A percentile compares a stretch with the other conserved stretches of the same genome.
Evolutionary conservation across 2,888 invertebrate genomes (phyloP).

Genomic region (Xanthostigma xanthostigma): DNA sequence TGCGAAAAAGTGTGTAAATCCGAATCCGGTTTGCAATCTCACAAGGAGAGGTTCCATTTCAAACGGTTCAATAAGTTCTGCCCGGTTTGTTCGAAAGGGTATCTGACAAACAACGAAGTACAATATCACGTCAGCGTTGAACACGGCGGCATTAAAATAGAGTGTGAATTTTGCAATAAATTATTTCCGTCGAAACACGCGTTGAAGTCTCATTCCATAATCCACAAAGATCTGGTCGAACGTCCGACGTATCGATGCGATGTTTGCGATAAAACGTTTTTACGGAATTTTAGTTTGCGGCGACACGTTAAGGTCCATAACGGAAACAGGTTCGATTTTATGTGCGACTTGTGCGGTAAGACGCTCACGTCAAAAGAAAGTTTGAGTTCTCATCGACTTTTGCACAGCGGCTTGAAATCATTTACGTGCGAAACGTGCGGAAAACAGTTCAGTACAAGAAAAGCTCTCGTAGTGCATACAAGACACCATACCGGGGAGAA

Average conservation of each 20-base stretch:
- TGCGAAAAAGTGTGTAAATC: too few relatives aligned
- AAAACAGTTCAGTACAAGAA: constrained; percentile 3
- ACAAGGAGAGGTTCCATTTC: too few relatives aligned
- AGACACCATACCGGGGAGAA: constrained; percentile 18
- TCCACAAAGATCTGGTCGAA: too few relatives aligned
- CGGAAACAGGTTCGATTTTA: neutral
- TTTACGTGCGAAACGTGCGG: constrained; percentile 1
- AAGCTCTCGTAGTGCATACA: constrained; percentile 9
- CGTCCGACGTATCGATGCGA: neutral
- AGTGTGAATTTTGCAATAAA: too few relatives aligned
- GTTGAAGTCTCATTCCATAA: too few relatives aligned
- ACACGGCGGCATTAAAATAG: too few relatives aligned
- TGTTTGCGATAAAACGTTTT: neutral
- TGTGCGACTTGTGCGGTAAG: constrained; percentile 3
- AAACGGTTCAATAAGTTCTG: too few relatives aligned
- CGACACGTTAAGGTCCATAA: neutral
- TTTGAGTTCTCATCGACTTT: neutral
- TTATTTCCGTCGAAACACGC: too few relatives aligned
- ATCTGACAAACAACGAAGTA: too few relatives aligned
- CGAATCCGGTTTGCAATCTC: too few relatives aligned
- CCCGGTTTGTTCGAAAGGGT: too few relatives aligned
- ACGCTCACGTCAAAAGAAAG: neutral
- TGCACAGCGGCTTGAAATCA: constrained; percentile 1
- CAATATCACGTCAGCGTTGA: too few relatives aligned
- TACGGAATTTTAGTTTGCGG: neutral